phyloP scores from a whole-genome alignment of 2,113 vertebrate genomes.

The Pelecanus crispus region DNA sequence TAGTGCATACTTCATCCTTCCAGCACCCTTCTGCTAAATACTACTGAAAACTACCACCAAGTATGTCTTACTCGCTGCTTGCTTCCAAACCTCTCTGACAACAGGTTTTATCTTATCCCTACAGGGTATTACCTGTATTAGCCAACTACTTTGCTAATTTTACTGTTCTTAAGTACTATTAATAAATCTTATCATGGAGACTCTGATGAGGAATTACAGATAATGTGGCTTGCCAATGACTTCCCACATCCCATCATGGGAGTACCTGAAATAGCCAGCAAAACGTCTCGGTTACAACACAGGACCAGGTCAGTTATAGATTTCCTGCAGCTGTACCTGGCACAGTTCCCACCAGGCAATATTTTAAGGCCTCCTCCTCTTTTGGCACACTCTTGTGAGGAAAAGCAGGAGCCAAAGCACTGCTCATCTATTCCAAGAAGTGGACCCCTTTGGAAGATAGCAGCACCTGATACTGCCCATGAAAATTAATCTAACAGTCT shows the following conservation, averaged over 20 bases:
- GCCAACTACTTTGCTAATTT: slow-evolving; percentile 7
- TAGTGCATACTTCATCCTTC: rapidly evolving
- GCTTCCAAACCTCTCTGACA: background rate
- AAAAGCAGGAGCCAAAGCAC: background rate
- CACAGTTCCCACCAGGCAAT: background rate
- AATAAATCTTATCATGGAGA: background rate
- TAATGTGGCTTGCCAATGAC: background rate
- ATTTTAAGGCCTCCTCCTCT: background rate
- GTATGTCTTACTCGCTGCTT: background rate
- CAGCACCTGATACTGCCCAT: background rate
- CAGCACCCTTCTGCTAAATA: background rate
- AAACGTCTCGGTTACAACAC: background rate
- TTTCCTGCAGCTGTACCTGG: slow-evolving; percentile 24
- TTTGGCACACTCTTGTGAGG: background rate
- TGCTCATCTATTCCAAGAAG: background rate
- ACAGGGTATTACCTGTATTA: background rate
- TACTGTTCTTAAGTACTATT: background rate
- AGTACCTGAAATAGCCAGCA: background rate
- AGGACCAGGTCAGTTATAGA: background rate
- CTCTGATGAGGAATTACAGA: background rate
- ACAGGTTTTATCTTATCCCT: background rate
- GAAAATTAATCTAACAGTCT: background rate
- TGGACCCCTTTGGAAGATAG: background rate
- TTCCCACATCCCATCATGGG: background rate
- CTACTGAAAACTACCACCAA: background rate